A percentile compares a stretch with the other conserved stretches of the same genome.
These are phyloP conservation scores for Scaptodrosophila lebanonensis DNA, from an alignment of 1,140 invertebrate species.

Conservation along the genomic window DNA sequence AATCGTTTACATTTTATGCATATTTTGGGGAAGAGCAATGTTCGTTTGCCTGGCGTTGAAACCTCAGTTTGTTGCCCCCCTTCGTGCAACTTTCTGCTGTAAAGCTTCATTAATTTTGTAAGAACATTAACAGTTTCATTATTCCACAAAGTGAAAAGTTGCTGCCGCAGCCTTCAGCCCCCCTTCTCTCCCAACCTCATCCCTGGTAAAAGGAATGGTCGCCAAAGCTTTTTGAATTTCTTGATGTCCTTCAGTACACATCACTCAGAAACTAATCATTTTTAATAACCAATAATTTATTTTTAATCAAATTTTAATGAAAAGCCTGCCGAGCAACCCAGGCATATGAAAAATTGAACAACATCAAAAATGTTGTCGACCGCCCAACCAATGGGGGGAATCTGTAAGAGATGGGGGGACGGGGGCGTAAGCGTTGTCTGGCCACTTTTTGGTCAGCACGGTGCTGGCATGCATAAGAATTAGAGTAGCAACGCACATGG, in stretches of 20 bases:
- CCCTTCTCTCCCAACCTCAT: no score
- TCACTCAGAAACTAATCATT: constrained; percentile 66
- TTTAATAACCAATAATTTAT: constrained; percentile 75
- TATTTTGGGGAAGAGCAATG: no score
- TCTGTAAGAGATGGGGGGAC: not conserved
- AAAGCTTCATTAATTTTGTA: constrained; percentile 47
- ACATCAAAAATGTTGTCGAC: constrained; percentile 20
- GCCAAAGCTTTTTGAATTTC: no score
- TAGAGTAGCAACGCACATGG: constrained; percentile 44
- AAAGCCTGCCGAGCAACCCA: constrained; percentile 47
- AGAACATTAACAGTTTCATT: not conserved
- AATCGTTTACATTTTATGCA: no score
- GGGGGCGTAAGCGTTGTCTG: constrained; percentile 1
- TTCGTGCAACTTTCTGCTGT: constrained; percentile 25
- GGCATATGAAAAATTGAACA: constrained; percentile 51
- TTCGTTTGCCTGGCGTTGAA: constrained; percentile 9
- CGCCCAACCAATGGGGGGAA: constrained; percentile 2
- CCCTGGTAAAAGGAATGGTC: no score
- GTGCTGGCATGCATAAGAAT: constrained; percentile 69
- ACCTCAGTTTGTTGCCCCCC: not conserved
- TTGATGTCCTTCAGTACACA: constrained; percentile 15
- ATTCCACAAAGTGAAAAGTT: no score
- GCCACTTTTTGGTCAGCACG: constrained; percentile 38
- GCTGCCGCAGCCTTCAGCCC: no score
- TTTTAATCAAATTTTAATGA: constrained; percentile 75